Base-by-base conservation (phyloP, 2,797 vertebrate species). In the Oophaga sylvatica region DNA sequence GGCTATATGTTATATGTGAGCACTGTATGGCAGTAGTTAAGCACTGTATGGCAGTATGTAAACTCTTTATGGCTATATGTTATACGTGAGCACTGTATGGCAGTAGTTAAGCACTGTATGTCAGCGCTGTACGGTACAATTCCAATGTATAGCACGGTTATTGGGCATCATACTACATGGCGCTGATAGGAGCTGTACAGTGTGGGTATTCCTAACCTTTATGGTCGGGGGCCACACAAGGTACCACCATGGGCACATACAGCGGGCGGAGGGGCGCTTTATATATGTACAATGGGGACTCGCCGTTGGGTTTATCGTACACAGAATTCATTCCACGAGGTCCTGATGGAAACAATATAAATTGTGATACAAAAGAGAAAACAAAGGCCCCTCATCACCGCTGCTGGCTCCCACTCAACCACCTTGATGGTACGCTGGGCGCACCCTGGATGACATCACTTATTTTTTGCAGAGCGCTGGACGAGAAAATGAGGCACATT, bases 381-480 rank as follows among this genome's bases (percentile, higher is more conserved):
- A 76, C 78, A 80, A 60, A 80, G 78, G 10, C 16, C 60, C 35
- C 17, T 12, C 19, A 80, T 80, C 20, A 26, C 35, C 20, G n/a
- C 45, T 80, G 78, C 56, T 60, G 56, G 78, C 78, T 62, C 16
- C 3, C 16, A 62, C 20, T 62, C 57, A 80, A 35, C 11, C 78
- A 62, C 78, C 29, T 22, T 31, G 56, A 80, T 60, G 57, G 78
- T 60, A 35, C 56, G 78, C 78, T 62, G 78, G 78, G 56, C 29
- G 78, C 78, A 60, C 78, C 78, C 57, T 62, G 78, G 29, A 62
- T 60, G 78, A 80, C 56, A 60, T 80, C 78, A 80, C 7, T 20
- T 8, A 53, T 53, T 1, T 35, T 60, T 6, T 20, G 78, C 56
- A 22, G 29, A 60, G 57, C 0, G 20, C 7, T 35, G 57, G 56